Evolutionary conservation across 2,888 invertebrate species (phyloP).

Genomic region (Trichacis sp.): DNA sequence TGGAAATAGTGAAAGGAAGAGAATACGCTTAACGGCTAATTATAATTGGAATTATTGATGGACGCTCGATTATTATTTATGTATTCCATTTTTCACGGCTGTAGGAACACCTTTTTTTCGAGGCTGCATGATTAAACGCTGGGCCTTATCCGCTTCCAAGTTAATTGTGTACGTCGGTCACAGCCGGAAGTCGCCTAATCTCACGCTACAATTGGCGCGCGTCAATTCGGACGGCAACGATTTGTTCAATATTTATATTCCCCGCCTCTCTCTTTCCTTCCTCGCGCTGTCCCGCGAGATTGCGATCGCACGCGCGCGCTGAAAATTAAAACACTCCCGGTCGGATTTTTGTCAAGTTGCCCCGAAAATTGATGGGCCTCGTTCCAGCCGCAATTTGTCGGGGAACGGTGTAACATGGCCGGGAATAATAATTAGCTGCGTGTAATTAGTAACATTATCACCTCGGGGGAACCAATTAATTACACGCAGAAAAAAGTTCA

Average conservation of each 20-base stretch:
- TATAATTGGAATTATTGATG: slow-evolving; percentile 9
- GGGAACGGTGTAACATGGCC: too few species aligned
- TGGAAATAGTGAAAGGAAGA: slow-evolving; percentile 26
- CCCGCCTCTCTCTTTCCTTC: background rate
- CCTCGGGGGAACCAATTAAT: too few species aligned
- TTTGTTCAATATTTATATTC: slow-evolving; percentile 6
- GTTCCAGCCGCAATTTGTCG: too few species aligned
- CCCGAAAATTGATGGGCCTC: too few species aligned
- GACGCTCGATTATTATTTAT: background rate
- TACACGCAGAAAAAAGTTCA: too few species aligned
- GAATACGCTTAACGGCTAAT: slow-evolving; percentile 20
- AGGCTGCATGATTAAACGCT: slow-evolving; percentile 39
- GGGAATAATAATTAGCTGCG: too few species aligned
- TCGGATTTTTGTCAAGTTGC: too few species aligned
- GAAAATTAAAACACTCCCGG: too few species aligned
- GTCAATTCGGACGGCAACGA: slow-evolving; percentile 27
- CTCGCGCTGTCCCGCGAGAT: background rate
- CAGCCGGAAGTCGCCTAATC: slow-evolving; percentile 47
- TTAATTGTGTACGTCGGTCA: slow-evolving; percentile 46
- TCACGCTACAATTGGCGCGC: slow-evolving; percentile 25
- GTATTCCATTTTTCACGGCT: slow-evolving; percentile 9
- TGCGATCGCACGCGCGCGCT: background rate
- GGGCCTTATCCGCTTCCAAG: slow-evolving; percentile 37
- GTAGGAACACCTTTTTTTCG: slow-evolving; percentile 42
- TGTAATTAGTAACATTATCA: too few species aligned